Conservation (phyloP, 2,888 invertebrate genomes). For the Scaptodrosophila latifasciaeformis region DNA sequence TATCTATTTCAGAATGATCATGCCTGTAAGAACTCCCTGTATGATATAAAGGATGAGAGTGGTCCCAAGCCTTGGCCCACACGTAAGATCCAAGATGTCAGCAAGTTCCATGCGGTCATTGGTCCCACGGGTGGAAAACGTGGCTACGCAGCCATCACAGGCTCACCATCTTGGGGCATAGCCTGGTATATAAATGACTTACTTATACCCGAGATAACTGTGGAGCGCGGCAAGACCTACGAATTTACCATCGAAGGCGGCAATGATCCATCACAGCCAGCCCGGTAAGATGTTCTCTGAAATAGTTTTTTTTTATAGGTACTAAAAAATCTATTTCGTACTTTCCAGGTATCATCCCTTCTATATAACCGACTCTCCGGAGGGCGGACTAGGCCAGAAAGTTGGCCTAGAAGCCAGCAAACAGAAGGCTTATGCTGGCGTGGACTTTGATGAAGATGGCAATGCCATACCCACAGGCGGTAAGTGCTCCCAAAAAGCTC, state of each 20-base stretch:
- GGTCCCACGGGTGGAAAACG: slow-evolving; percentile 89
- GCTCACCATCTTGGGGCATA: slow-evolving; percentile 90
- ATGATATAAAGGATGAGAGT: slow-evolving; percentile 78
- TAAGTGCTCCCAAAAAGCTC: slow-evolving; percentile 59
- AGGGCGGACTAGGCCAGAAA: slow-evolving; percentile 91
- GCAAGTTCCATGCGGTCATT: slow-evolving; percentile 83
- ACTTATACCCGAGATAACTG: slow-evolving; percentile 91
- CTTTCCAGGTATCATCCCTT: slow-evolving; percentile 86
- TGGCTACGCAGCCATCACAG: slow-evolving; percentile 88
- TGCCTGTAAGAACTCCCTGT: slow-evolving; percentile 82
- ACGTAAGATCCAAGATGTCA: slow-evolving; percentile 79
- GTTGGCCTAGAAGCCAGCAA: slow-evolving; percentile 81
- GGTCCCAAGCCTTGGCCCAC: slow-evolving; percentile 83
- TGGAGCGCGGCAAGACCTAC: slow-evolving; percentile 90
- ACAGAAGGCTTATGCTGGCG: slow-evolving; percentile 88
- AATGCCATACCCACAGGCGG: slow-evolving; percentile 87
- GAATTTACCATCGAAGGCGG: slow-evolving; percentile 91
- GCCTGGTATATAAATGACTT: slow-evolving; percentile 95
- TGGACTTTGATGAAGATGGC: slow-evolving; percentile 84
- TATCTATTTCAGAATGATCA: slow-evolving; percentile 79
- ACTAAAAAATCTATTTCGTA: not conserved
- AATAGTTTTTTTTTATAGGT: slow-evolving; percentile 36
- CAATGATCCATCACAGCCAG: slow-evolving; percentile 85
- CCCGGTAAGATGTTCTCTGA: slow-evolving; percentile 78
- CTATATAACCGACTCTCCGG: slow-evolving; percentile 90